phyloP scores from a whole-genome alignment of 2,113 vertebrate genomes.

The Danio rerio region GRCz12tu NC_133180.1:19951501-19952000 shows the following conservation, averaged over 20 bases:
- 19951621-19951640: not conserved
- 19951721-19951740: not conserved
- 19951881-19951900: constrained; percentile 93
- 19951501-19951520: not conserved
- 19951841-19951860: constrained; percentile 45
- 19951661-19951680: not conserved
- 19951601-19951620: not conserved
- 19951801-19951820: constrained; percentile 4
- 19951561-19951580: not conserved
- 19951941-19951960: constrained; percentile 91
- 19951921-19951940: constrained; percentile 91
- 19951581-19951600: not conserved
- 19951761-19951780: not conserved
- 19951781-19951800: not conserved
- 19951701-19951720: not conserved
- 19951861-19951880: constrained; percentile 45
- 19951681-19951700: not conserved
- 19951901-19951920: constrained; percentile 92
- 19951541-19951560: not conserved
- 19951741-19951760: not conserved
- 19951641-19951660: not conserved
- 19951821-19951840: constrained; percentile 15
- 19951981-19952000: not conserved
- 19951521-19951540: not conserved
- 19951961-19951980: constrained; percentile 92